A percentile compares a stretch with the other conserved stretches of the same genome.
phyloP scores from a whole-genome alignment of 2,113 vertebrate species.

The Ictidomys tridecemlineatus region DNA sequence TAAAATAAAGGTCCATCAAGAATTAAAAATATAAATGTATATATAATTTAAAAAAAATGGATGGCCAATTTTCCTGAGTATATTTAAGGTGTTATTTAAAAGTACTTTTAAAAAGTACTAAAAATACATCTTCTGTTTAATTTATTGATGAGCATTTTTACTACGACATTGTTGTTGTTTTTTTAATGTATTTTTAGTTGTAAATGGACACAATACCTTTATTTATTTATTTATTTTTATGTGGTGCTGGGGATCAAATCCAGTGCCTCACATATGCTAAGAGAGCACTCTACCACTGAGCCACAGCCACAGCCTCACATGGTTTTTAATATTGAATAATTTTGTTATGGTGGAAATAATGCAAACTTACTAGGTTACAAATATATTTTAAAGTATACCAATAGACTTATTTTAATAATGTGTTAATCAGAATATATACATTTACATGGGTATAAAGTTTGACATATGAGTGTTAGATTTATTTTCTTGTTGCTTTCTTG shows the following conservation, averaged over 20 bases:
- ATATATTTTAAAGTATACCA: background rate
- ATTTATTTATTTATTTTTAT: no score
- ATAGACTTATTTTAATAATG: background rate
- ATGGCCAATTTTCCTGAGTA: background rate
- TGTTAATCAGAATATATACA: background rate
- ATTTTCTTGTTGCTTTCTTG: background rate
- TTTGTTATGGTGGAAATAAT: background rate
- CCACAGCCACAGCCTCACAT: background rate
- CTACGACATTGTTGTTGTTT: background rate
- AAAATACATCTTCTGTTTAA: background rate
- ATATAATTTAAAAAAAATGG: background rate
- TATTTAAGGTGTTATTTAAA: background rate
- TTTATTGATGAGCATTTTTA: background rate
- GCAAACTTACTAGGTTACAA: background rate
- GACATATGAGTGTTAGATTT: background rate
- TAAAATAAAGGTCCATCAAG: no score
- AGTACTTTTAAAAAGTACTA: background rate
- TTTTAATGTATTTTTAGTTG: no score
- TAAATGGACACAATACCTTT: no score
- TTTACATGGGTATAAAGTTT: background rate
- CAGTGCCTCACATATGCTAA: no score
- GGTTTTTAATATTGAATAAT: background rate
- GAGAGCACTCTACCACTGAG: no score
- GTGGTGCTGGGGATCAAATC: no score
- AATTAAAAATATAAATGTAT: no score